Conservation (phyloP, 2,797 vertebrate species). For the Ispidina lecontei region DNA sequence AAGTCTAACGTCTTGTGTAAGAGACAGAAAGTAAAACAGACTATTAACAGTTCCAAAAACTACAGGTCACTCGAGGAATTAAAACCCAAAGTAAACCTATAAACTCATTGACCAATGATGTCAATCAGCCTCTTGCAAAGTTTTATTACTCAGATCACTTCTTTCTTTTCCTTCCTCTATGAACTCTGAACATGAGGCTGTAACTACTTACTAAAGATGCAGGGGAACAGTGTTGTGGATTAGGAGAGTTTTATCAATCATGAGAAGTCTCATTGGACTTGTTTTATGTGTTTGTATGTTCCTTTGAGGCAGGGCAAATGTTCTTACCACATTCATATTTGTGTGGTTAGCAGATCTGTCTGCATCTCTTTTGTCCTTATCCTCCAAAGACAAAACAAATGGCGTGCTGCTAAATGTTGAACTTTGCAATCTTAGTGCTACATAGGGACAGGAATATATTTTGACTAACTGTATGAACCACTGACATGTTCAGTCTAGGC, state of each 20-base stretch:
- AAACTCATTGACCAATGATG: background rate
- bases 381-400: conserved; percentile 65
- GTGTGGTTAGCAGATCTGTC: conserved; percentile 32
- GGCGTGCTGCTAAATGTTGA: background rate
- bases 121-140: background rate
- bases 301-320: background rate
- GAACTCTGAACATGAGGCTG: background rate
- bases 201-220: background rate
- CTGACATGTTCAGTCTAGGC: background rate
- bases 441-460: conserved; percentile 6
- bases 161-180: background rate
- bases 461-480: conserved; percentile 45
- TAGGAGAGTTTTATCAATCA: conserved; percentile 8
- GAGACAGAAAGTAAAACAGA: background rate
- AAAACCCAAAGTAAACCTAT: background rate
- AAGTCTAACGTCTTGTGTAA: background rate
- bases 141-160: background rate
- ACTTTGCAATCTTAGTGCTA: background rate
- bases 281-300: background rate
- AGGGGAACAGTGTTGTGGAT: background rate
- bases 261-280: conserved; percentile 30
- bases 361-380: conserved; percentile 19
- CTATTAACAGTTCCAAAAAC: background rate
- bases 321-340: conserved; percentile 17
- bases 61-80: background rate